Base-by-base conservation (phyloP, 2,888 invertebrate genomes). In the Bhutanitis thaidina region DNA sequence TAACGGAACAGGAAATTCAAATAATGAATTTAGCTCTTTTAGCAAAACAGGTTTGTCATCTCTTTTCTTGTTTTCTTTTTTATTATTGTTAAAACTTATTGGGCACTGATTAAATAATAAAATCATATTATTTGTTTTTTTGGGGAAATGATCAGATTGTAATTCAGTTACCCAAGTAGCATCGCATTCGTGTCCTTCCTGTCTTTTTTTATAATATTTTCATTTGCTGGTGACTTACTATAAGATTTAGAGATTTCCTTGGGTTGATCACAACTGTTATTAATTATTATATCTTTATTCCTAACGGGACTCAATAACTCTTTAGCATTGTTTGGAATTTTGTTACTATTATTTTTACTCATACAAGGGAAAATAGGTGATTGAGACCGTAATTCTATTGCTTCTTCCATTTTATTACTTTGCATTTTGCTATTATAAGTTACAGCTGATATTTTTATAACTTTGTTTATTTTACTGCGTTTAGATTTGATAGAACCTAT, bases 401-500 rank as follows among this genome's bases (percentile, higher is more conserved):
- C n/a, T 9, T 30, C 30, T 10, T n/a, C n/a, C 4, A n/a, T 10
- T 1, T 30, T n/a, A 30, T 30, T 30, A 30, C n/a, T 3, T 30
- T 10, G 30, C 3, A n/a, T 10, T 9, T 4, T n/a, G n/a, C 30
- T 30, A 3, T 10, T 10, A n/a, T 9, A 8, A 10, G 9, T 30
- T 1, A 30, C 9, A 30, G 10, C 9, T 30, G 49, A 36, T 29
- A 32, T 36, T 29, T 13, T 49, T 27, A 57, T 52, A 29, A 37
- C 54, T 25, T 45, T 35, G 5, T 0, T 5, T 5, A 20, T 1
- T 35, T 35, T 13, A 35, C 4, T 35, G 2, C 12, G 1, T 35
- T 35, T 7, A 35, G 12, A 7, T 35, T 35, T 35, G 12, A 3
- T n/a, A 35, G 4, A 14, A 5, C 7, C 3, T 14, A 35, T 13